These are phyloP conservation scores for Diaperis boleti DNA, from an alignment of 2,888 invertebrate species.

Conservation along the genomic window DNA sequence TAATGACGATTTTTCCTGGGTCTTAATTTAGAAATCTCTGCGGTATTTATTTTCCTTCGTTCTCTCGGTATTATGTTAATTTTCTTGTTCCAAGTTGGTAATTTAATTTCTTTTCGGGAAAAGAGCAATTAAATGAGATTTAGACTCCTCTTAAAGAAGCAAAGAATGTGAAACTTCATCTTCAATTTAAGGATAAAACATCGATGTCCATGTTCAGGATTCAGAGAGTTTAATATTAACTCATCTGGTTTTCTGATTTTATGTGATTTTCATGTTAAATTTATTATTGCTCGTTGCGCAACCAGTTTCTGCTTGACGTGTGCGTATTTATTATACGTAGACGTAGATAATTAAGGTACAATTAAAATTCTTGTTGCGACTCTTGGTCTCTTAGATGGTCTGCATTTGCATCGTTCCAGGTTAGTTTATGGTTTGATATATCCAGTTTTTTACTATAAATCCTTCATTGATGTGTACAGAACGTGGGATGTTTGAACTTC, in stretches of 20 bases:
- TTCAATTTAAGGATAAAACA: not conserved
- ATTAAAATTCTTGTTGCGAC: slow-evolving; percentile 1
- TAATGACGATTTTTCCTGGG: slow-evolving; percentile 13
- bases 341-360: not conserved
- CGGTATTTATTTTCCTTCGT: slow-evolving; percentile 18
- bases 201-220: slow-evolving; percentile 1
- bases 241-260: slow-evolving; percentile 3
- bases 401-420: too few relatives aligned
- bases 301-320: not conserved
- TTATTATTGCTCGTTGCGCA: not conserved
- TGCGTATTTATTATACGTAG: not conserved
- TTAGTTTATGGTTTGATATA: too few relatives aligned
- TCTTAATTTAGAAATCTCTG: slow-evolving; percentile 14
- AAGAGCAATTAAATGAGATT: slow-evolving; percentile 30
- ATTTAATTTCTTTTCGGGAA: slow-evolving; percentile 30
- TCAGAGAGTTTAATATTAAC: slow-evolving; percentile 11
- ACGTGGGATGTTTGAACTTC: too few relatives aligned
- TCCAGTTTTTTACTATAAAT: too few relatives aligned
- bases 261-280: not conserved
- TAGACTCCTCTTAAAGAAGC: slow-evolving; percentile 14
- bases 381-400: too few relatives aligned
- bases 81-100: slow-evolving; percentile 24
- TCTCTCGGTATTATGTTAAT: slow-evolving; percentile 28
- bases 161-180: slow-evolving; percentile 11
- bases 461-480: too few relatives aligned